Percentiles rank a stretch among this genome's conserved stretches.
phyloP scores from a whole-genome alignment of 2,113 vertebrate species.

The Chamaetylas fuelleborni region DNA sequence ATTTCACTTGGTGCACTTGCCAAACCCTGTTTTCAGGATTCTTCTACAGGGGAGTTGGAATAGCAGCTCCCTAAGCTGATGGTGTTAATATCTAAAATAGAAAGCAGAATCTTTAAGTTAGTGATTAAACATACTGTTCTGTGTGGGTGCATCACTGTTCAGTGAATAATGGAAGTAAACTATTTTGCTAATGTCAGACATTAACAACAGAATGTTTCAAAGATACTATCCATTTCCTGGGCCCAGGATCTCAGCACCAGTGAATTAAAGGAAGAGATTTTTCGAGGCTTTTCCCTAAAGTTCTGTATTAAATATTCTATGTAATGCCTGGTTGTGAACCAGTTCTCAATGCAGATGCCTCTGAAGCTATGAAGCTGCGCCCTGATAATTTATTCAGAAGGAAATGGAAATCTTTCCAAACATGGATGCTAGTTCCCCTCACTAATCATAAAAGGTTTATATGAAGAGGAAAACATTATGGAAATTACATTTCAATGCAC shows the following conservation, averaged over 20 bases:
- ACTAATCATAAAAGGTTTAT: constrained; percentile 41
- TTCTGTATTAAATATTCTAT: background rate
- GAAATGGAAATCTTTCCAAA: constrained; percentile 35
- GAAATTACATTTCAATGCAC: constrained; percentile 15
- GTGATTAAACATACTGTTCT: background rate
- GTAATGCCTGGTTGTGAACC: background rate
- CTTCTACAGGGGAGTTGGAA: background rate
- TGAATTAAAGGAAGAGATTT: background rate
- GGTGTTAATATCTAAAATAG: background rate
- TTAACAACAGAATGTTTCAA: background rate
- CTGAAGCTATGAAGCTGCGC: background rate
- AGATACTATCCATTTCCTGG: background rate
- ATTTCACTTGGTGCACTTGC: background rate
- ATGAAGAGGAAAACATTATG: constrained; percentile 39
- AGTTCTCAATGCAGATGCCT: background rate
- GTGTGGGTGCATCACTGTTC: background rate
- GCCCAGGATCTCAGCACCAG: background rate
- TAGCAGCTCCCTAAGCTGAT: background rate
- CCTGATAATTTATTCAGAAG: constrained; percentile 32
- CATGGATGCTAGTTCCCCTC: background rate
- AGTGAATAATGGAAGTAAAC: background rate
- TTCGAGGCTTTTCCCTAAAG: background rate
- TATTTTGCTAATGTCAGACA: background rate
- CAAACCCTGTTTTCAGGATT: background rate
- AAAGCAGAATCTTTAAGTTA: background rate